These are phyloP conservation scores for Anser cygnoides DNA, from an alignment of 2,113 vertebrate species.

Conservation along the genomic window DNA sequence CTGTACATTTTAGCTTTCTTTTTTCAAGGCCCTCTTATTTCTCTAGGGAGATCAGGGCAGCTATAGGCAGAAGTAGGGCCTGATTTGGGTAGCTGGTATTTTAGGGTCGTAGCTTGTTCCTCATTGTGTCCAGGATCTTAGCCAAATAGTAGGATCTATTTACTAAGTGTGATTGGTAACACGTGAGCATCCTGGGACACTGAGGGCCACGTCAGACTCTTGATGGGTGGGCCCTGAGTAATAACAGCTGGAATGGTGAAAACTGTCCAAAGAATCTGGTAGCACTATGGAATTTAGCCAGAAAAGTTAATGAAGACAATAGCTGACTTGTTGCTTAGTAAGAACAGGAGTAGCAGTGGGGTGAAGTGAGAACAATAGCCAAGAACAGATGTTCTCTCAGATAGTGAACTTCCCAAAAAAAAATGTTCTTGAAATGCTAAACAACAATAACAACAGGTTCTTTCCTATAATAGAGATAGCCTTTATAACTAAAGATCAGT, in stretches of 20 bases:
- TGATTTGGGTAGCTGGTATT: not conserved
- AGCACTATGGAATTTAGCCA: not conserved
- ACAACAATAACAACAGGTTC: not conserved
- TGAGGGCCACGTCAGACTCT: not conserved
- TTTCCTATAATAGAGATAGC: not conserved
- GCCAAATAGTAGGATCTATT: not conserved
- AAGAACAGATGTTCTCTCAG: not conserved
- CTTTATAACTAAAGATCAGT: not conserved
- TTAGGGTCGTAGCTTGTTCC: not conserved
- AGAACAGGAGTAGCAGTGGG: not conserved
- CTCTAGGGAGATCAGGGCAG: rapidly evolving
- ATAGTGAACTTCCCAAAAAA: not conserved
- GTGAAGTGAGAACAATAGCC: not conserved
- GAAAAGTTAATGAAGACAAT: not conserved
- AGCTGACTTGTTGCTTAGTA: not conserved
- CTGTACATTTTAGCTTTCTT: not conserved
- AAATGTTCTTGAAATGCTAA: not conserved
- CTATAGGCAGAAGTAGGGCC: not conserved
- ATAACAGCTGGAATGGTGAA: not conserved
- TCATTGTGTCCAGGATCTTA: not conserved
- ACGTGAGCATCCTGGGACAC: not conserved
- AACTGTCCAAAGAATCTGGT: not conserved
- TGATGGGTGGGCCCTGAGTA: not conserved
- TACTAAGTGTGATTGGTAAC: not conserved
- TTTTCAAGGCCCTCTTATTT: not conserved